Base-by-base conservation (phyloP, 2,888 invertebrate genomes). In the Euplagia quadripunctaria region DNA sequence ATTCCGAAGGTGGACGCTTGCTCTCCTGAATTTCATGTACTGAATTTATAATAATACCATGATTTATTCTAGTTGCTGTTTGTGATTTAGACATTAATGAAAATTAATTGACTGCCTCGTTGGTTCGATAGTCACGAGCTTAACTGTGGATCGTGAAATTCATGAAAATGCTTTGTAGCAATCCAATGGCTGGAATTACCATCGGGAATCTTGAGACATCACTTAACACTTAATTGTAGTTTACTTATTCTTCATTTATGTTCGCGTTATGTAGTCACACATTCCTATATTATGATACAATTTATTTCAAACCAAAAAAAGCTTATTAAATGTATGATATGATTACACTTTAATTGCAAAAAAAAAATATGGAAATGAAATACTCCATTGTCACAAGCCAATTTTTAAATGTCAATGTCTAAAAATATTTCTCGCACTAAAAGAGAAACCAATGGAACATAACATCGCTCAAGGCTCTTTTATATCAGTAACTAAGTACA, bases 1-100 rank as follows among this genome's bases (percentile, higher is more conserved):
- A 89, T 91, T 88, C 88, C 83, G 85, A 88, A 91, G 92, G 91
- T 91, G 88, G 91, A 90, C 89, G 85, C 83, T 90, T 89, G 88
- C 86, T 90, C 84, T 87, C 83, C 87, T 85, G 82, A 80, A 89
- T 81, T 79, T 72, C 91, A 91, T 90, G 92, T 74, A 78, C 82
- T 83, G 92, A 92, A 92, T 92, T 86, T 87, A 79, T 87, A 85
- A 87, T 86, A 82, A 76, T 70, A 67, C 67, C 70, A 31, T 67
- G 43, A 65, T 11, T 12, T 41, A 58, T 76, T 79, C 72, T 14
- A 46, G 70, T 70, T 82, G 20, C 17, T 71, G 76, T 70, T 6
- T 7, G 0, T 6, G 52, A 16, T 67, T 82, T 79, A 7, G 61
- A 75, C 69, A 3, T 58, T 64, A 55, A 64, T 49, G 65, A 17